A percentile compares a stretch with the other conserved stretches of the same genome.
phyloP scores from a whole-genome alignment of 2,888 invertebrate species.

The Unio delphinus region DNA sequence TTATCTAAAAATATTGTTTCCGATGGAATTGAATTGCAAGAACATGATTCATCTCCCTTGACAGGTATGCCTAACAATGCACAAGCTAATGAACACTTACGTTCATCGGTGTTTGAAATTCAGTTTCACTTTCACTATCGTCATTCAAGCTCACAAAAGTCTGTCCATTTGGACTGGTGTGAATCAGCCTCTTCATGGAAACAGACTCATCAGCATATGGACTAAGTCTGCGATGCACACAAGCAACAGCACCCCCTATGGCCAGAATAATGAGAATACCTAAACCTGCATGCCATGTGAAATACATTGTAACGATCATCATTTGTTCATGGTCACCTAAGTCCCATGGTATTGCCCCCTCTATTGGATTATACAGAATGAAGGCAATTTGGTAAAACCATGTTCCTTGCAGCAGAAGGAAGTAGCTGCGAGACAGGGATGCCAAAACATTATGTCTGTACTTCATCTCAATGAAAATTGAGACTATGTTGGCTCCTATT shows the following conservation, averaged over 20 bases:
- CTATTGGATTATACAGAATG: slow-evolving; percentile 73
- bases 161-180: slow-evolving; percentile 53
- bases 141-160: slow-evolving; percentile 50
- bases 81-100: not conserved
- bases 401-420: slow-evolving; percentile 74
- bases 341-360: slow-evolving; percentile 65
- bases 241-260: slow-evolving; percentile 54
- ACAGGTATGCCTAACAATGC: no score
- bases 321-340: slow-evolving; percentile 69
- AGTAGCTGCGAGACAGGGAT: slow-evolving; percentile 69
- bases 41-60: no score
- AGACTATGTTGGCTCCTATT: slow-evolving; percentile 64
- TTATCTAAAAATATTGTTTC: no score
- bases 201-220: slow-evolving; percentile 38
- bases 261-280: slow-evolving; percentile 54
- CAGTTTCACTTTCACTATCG: slow-evolving; percentile 56
- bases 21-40: no score
- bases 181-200: slow-evolving; percentile 53
- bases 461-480: slow-evolving; percentile 68
- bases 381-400: slow-evolving; percentile 75
- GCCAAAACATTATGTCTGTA: slow-evolving; percentile 66
- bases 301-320: slow-evolving; percentile 72
- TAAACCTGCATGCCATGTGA: slow-evolving; percentile 66
- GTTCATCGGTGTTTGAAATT: slow-evolving; percentile 45
- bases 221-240: slow-evolving; percentile 37